Evolutionary conservation across 2,888 invertebrate genomes (phyloP), one percentile per base, ranked within the genome.

Genomic region (Cinara cedri): DNA sequence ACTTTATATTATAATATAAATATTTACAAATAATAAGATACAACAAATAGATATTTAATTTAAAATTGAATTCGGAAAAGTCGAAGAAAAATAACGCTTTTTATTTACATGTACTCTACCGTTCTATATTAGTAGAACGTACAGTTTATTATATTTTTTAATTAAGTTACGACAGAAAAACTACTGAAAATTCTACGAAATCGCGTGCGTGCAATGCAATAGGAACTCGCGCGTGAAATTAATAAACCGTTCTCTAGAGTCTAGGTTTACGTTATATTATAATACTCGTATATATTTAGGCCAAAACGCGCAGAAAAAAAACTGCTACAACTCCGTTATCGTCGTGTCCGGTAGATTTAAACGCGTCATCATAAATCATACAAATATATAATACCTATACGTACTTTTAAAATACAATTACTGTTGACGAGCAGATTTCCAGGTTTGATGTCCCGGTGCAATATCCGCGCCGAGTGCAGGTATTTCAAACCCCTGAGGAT

Each of bases 401-500:
- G 72, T 86, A 92, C 92, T 90, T 98, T 98, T 84, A 99, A 90
- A 85, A 98, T 96, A 88, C 98, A 99, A 89, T 99, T 98, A 87
- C 97, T 97, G 89, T 99, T 99, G 85, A 99, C 99, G 84, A 99
- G 90, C 83, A 99, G 90, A 88, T 99, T 99, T 82, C 98, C 99
- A 14, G 99, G 99, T 87, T 99, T 99, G 86, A 99, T 98, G 88
- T 99, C 99, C 85, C 99, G 91, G 88, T 99, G 99, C 83, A 99
- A 90, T 86, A 99, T 98, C 85, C 96, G 91, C 83, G 98, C 97
- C 82, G 98, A 98, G 88, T 99, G 99, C 84, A 99, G 91, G 89
- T 99, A 99, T 88, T 98, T 98, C 84, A 99, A 89, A 85, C 98
- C 98, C 90, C 99, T 91, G 85, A 99, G 91, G 88, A 99, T 98